Evolutionary conservation across 2,113 vertebrate species (phyloP), one percentile per base, ranked within the genome.

Genomic region (Mormoops blainvillei): DNA sequence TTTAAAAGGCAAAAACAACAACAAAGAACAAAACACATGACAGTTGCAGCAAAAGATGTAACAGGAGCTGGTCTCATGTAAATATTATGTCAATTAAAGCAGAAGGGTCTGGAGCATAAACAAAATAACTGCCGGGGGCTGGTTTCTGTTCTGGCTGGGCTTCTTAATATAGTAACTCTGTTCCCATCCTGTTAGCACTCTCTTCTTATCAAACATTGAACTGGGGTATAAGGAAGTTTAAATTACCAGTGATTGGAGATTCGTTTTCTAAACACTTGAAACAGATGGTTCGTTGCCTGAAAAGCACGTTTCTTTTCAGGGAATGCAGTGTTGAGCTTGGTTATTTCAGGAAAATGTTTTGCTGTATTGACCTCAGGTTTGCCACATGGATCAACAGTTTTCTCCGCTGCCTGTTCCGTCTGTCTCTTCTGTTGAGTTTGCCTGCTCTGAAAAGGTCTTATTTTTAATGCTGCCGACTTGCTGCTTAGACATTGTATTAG

Each of bases 191-290:
- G 97, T 97, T 98, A 98, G 97, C 98, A 86, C 96, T 63, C 97
- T 91, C 95, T 95, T 89, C 97, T 97, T 97, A 98, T 97, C 98
- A 98, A 97, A 97, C 88, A 94, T 97, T 92, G 98, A 97, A 97
- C 98, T 85, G 97, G 94, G 95, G 97, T 97, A 92, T 98, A 98
- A 98, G 98, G 98, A 98, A 98, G 98, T 98, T 98, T 98, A 98
- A 98, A 98, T 97, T 98, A 98, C 95, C 98, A 96, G 95, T 80
- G 97, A 96, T 96, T 98, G 98, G 97, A 97, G 90, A 76, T 85
- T 77, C 67, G 9, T 98, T 98, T 98, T 98, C 98, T 98, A 98
- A 98, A 98, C 77, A 97, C 93, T 98, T 91, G 77, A 77, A 98
- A 89, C 97, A 98, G 98, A 98, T 98, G 98, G 97, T 98, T 97